Base-by-base conservation (phyloP, 1,140 invertebrate genomes). In the Zaprionus camerounensis region DNA sequence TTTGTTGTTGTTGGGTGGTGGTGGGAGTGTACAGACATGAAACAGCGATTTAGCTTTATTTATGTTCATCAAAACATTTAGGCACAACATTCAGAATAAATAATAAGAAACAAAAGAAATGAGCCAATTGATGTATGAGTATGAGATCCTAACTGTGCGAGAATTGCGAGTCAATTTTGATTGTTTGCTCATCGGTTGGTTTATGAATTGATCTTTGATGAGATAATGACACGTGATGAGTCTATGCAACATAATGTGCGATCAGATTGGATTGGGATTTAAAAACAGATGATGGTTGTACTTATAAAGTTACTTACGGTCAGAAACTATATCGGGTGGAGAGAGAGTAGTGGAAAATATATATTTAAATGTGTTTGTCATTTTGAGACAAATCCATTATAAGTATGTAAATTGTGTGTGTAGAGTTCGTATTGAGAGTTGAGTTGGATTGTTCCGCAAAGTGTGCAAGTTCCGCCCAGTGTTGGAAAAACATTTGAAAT, bases 301-400 rank as follows among this genome's bases (percentile, higher is more conserved):
- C 76, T 24, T 34, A 51, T 34, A 46, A 22, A 70, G n/a, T 85
- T 87, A 87, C 83, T 87, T 87, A 87, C 83, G 80, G 80, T 87
- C 80, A 87, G 68, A 70, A 87, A 87, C 83, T 87, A 87, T 83
- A 76, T 83, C 68, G 71, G 58, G 65, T 55, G 62, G 64, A 67
- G 76, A 69, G 38, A 69, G 38, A 64, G 41, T 67, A 58, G 34
- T 58, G 53, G 76, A 59, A 57, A 67, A 71, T 11, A 12, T 53
- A 59, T 53, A 59, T 69, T 61, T 49, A 57, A 58, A 79, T 58
- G 28, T 57, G 20, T 64, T 55, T 65, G 56, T 65, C 51, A 17
- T 65, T 71, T 62, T 72, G 38, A 51, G 67, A 31, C 49, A 62
- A 36, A 38, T 62, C 31, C 11, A 80, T 59, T 67, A 53, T 13